phyloP scores from a whole-genome alignment of 2,797 vertebrate species.

The Enteromius mattozi region DNA sequence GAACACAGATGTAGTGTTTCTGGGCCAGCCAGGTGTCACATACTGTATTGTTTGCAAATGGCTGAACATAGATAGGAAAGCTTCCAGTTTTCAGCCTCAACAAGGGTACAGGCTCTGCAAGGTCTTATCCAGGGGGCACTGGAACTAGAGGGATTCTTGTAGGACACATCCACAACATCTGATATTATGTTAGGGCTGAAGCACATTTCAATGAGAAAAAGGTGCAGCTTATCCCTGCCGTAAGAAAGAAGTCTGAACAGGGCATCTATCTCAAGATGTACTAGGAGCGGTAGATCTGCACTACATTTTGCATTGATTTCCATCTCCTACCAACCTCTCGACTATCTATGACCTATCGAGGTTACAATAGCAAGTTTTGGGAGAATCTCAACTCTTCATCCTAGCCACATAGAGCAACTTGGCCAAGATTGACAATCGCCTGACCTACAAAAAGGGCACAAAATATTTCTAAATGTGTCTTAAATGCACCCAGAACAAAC shows the following conservation, averaged over 20 bases:
- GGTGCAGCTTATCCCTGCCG: neutral
- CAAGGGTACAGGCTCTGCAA: neutral
- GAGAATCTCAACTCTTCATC: slow-evolving; percentile 2
- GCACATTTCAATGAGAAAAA: neutral
- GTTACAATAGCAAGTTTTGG: neutral
- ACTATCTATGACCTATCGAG: neutral
- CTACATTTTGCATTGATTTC: neutral
- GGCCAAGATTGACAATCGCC: slow-evolving; percentile 28
- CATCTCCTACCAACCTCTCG: neutral
- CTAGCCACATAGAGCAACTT: slow-evolving; percentile 2
- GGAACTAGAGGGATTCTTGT: neutral
- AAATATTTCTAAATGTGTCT: slow-evolving; percentile 41
- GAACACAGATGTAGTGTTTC: slow-evolving; percentile 67
- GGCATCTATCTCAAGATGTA: neutral
- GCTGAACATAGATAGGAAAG: slow-evolving; percentile 63
- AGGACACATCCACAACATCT: neutral
- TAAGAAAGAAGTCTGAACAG: neutral
- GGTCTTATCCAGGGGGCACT: neutral
- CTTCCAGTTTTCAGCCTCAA: slow-evolving; percentile 16
- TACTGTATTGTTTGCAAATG: slow-evolving; percentile 73
- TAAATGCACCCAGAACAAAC: slow-evolving; percentile 45
- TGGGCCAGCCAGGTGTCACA: slow-evolving; percentile 69
- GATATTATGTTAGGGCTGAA: neutral
- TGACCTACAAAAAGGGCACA: slow-evolving; percentile 42
- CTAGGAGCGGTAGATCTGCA: neutral